Percentiles rank a stretch among this genome's conserved stretches.
These are phyloP conservation scores for Gymnobelideus leadbeateri DNA, from an alignment of 2,113 vertebrate genomes.

Conservation along the genomic window DNA sequence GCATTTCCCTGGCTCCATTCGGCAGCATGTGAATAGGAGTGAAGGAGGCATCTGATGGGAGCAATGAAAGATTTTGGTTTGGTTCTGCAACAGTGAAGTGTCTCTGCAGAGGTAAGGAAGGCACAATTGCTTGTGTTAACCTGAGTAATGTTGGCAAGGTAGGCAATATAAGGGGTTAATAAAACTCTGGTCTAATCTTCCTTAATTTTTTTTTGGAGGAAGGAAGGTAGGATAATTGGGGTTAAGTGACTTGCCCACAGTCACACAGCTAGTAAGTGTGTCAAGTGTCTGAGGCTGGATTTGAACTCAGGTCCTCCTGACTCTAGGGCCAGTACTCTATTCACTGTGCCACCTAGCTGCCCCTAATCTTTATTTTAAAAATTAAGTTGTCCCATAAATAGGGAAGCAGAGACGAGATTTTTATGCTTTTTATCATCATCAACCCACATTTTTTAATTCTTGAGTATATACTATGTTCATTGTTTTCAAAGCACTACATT, in stretches of 20 bases:
- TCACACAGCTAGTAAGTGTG: too few species aligned
- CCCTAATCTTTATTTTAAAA: not conserved
- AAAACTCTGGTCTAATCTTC: not conserved
- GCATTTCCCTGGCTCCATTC: not conserved
- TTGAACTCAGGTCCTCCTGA: too few species aligned
- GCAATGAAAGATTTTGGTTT: not conserved
- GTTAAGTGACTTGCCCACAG: too few species aligned
- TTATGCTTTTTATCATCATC: conserved; percentile 6
- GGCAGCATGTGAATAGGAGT: not conserved
- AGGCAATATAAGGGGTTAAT: not conserved
- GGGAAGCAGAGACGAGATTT: conserved; percentile 1
- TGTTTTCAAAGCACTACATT: not conserved
- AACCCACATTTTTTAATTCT: not conserved
- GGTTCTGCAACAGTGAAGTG: not conserved
- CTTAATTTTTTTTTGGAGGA: too few species aligned
- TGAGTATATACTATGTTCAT: not conserved
- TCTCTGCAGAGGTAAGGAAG: too few species aligned
- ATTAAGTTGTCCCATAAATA: conserved; percentile 5
- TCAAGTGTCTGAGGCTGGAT: too few species aligned
- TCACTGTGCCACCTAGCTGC: too few species aligned
- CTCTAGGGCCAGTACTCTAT: too few species aligned
- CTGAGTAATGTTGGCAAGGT: not conserved
- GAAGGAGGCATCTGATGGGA: not conserved
- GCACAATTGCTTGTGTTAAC: not conserved
- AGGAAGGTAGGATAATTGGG: too few species aligned